Conservation (phyloP, 2,797 vertebrate genomes). For the Octomys mimax region DNA sequence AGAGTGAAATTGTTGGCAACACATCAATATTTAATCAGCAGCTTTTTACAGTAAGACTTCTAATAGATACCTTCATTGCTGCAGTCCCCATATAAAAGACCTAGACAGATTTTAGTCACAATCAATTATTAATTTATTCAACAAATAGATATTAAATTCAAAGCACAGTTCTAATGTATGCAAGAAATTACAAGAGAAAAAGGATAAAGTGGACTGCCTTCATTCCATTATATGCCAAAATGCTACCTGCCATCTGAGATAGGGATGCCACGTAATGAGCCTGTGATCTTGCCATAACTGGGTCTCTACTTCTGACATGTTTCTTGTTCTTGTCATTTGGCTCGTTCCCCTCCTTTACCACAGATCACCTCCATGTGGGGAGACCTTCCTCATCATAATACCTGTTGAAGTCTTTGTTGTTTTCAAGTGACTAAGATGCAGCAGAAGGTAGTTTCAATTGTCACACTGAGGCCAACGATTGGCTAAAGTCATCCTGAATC, state of each 20-base stretch:
- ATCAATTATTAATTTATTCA: slow-evolving; percentile 73
- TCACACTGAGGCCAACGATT: background rate
- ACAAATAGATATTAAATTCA: slow-evolving; percentile 58
- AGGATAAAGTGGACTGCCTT: background rate
- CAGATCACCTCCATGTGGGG: background rate
- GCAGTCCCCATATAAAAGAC: background rate
- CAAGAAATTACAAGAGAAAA: background rate
- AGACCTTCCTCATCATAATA: background rate
- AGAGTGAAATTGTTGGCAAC: slow-evolving; percentile 32
- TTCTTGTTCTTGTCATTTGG: background rate
- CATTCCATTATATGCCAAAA: background rate
- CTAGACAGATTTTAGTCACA: slow-evolving; percentile 61
- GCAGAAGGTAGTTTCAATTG: background rate
- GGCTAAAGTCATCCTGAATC: background rate
- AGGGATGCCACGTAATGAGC: background rate
- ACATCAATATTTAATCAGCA: slow-evolving; percentile 70
- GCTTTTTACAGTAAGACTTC: slow-evolving; percentile 61
- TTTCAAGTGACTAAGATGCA: background rate
- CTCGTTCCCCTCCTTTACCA: accelerated
- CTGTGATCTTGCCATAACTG: background rate
- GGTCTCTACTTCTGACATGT: background rate
- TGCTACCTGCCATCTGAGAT: background rate
- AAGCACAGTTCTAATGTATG: slow-evolving; percentile 18
- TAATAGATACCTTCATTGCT: slow-evolving; percentile 58
- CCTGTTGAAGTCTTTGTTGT: background rate